Conservation (phyloP, 2,113 vertebrate species). For the Sander vitreus region DNA sequence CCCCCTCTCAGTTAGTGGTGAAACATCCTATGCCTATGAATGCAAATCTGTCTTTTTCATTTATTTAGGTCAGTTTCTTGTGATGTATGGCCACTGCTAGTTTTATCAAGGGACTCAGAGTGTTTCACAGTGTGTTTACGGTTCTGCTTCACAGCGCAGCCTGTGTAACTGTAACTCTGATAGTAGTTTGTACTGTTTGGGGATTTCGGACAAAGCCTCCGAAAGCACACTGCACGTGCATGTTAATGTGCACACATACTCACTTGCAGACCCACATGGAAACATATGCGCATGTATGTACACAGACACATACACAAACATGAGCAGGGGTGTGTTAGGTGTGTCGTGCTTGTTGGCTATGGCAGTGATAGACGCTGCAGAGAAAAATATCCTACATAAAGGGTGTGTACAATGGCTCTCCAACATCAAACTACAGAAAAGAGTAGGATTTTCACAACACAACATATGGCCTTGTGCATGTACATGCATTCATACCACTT, state of each 20-base stretch:
- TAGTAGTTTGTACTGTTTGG: slow-evolving; percentile 53
- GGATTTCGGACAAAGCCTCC: slow-evolving; percentile 55
- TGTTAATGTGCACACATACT: slow-evolving; percentile 28
- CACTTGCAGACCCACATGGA: slow-evolving; percentile 6
- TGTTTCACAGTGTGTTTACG: slow-evolving; percentile 72
- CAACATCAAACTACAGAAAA: slow-evolving; percentile 31
- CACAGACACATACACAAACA: slow-evolving; percentile 21
- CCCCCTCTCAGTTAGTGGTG: background rate
- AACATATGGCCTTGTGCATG: background rate
- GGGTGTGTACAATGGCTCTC: slow-evolving; percentile 15
- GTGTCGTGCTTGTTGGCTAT: slow-evolving; percentile 3
- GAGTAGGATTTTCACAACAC: slow-evolving; percentile 10
- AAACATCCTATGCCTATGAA: slow-evolving; percentile 46
- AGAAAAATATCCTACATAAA: slow-evolving; percentile 19
- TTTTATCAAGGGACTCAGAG: slow-evolving; percentile 60
- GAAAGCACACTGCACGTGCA: slow-evolving; percentile 9
- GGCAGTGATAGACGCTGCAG: slow-evolving; percentile 64
- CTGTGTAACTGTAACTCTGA: slow-evolving; percentile 60
- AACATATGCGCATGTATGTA: slow-evolving; percentile 12
- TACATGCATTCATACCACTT: background rate
- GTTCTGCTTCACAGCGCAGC: slow-evolving; percentile 53
- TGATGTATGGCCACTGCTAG: slow-evolving; percentile 72
- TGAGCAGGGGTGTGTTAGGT: slow-evolving; percentile 5
- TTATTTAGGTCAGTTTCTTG: slow-evolving; percentile 69
- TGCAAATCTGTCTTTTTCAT: slow-evolving; percentile 54